Percentiles rank a stretch among this genome's conserved stretches.
Conservation (phyloP, 2,797 vertebrate genomes). For the Sciurus carolinensis region DNA sequence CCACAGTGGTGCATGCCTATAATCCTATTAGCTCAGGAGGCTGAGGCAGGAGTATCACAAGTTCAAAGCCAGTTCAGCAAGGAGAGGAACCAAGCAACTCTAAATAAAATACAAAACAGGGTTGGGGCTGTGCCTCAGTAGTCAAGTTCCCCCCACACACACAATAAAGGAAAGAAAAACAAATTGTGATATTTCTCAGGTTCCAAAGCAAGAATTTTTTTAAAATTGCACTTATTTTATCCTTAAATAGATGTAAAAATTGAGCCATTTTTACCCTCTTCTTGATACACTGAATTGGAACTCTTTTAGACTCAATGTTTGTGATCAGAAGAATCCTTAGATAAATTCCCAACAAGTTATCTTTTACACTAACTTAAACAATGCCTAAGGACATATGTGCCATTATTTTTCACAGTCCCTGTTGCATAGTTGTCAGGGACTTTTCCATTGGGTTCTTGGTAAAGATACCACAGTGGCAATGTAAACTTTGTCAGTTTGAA, state of each 20-base stretch:
- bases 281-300: background rate
- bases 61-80: too few species aligned
- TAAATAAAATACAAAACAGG: too few species aligned
- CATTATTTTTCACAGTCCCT: accelerated
- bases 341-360: background rate
- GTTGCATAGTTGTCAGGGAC: background rate
- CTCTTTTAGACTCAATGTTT: background rate
- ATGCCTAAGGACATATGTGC: background rate
- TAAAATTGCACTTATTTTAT: background rate
- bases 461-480: background rate
- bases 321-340: background rate
- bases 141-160: too few species aligned
- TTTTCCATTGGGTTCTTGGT: background rate
- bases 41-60: too few species aligned
- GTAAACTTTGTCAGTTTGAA: background rate
- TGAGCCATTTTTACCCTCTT: background rate
- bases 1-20: too few species aligned
- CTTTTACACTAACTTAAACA: background rate
- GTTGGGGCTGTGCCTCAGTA: too few species aligned
- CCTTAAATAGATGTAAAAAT: background rate
- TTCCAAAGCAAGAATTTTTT: conserved; percentile 16
- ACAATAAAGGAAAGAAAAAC: background rate
- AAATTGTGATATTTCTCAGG: background rate
- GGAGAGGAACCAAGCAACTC: too few species aligned
- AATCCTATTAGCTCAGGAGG: too few species aligned